A percentile compares a stretch with the other conserved stretches of the same genome.
These are phyloP conservation scores for Meta bourneti DNA, from an alignment of 2,888 invertebrate species.

Conservation along the genomic window DNA sequence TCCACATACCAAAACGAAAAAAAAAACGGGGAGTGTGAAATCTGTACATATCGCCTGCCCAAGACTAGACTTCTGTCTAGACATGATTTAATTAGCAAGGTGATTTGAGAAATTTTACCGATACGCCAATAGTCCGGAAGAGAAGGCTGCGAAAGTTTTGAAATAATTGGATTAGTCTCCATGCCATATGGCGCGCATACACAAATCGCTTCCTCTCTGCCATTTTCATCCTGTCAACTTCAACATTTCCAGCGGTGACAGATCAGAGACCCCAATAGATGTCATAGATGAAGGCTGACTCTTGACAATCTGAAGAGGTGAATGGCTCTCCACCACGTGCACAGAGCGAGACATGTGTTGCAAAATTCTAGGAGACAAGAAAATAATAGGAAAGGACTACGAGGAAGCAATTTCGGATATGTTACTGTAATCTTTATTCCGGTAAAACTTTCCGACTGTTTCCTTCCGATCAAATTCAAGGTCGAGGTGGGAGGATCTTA, in stretches of 20 bases:
- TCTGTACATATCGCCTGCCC: too few relatives aligned
- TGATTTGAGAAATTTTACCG: too few relatives aligned
- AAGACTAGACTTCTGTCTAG: too few relatives aligned
- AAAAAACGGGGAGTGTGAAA: too few relatives aligned
- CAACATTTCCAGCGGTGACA: not conserved
- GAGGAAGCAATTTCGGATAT: slow-evolving; percentile 22
- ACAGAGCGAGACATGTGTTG: not conserved
- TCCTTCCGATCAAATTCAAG: slow-evolving; percentile 4
- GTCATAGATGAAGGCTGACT: not conserved
- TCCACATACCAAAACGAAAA: too few relatives aligned
- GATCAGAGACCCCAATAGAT: not conserved
- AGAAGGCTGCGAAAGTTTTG: too few relatives aligned
- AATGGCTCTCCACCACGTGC: not conserved
- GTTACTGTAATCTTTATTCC: slow-evolving; percentile 3
- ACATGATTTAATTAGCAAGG: too few relatives aligned
- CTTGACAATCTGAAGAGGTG: not conserved
- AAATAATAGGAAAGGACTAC: not conserved
- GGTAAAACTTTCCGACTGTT: slow-evolving; percentile 13
- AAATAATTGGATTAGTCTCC: too few relatives aligned
- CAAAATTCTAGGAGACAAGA: not conserved
- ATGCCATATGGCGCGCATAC: too few relatives aligned
- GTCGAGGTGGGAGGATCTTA: not conserved
- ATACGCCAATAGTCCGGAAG: too few relatives aligned
- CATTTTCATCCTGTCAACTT: too few relatives aligned
- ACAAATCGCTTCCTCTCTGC: too few relatives aligned